Base-by-base conservation (phyloP, 2,113 vertebrate species). In the Scalopus aquaticus region DNA sequence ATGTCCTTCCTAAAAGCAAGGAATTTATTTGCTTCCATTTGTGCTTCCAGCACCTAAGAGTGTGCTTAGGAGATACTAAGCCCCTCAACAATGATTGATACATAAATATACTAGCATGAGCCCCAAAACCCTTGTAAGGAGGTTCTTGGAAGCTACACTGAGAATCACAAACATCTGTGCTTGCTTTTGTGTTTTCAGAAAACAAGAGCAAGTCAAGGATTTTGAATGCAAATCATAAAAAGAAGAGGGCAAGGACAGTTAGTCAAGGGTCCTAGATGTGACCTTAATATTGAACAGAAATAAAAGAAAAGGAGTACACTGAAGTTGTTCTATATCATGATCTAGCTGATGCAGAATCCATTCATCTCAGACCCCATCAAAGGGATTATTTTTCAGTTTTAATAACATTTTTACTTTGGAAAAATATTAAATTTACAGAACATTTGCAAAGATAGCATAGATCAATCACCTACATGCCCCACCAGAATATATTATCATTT, bases 181-280 rank as follows among this genome's bases (percentile, higher is more conserved):
- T 54, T 94, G 8, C 3, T 54, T 58, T 76, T 84, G 28, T 56
- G 64, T 51, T 88, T 93, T 88, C 32, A 84, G 65, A 95, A 39
- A 3, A 11, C 28, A 83, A 44, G 20, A 20, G 3, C 64, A 42
- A 42, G 11, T 58, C 12, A 72, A 24, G 22, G 24, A 42, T 32
- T 74, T 30, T 69, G 26, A 87, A 56, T 37, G 20, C 13, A 90
- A 90, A 77, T 81, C 30, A 19, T 46, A 72, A 91, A 79, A 72
- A 15, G 17, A 19, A 19, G 46, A 3, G 13, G 0, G 3, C 32
- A 3, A 19, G 10, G 24, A 81, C 30, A 17, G 64, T 30, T 7
- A 77, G 6, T 60, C 35, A 49, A 69, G 30, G 2, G 8, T 69
- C 9, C 42, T 94, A 62, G 32, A 1, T 77, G 7, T 73, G 15